Evolutionary conservation across 2,888 invertebrate species (phyloP), one percentile per base, ranked within the genome.

Genomic region (Eueremaeus valkanovi): DNA sequence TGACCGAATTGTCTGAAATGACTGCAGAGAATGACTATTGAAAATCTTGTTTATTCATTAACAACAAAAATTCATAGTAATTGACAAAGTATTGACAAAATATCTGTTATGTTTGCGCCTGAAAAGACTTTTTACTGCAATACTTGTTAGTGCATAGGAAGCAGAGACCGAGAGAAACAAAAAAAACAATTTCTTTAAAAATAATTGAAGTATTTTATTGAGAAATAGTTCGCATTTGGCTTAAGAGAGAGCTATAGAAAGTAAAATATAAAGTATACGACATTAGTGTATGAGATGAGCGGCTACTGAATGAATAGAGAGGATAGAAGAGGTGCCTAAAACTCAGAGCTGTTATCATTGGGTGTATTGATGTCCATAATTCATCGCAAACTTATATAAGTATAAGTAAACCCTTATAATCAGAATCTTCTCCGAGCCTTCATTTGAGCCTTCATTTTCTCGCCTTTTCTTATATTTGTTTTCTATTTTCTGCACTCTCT

Each of bases 401-500:
- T 58, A 58, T 29, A 58, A 58, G 29, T 58, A 58, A 31, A 31
- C 31, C 27, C 31, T 31, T 29, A 58, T 58, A 58, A 31, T 58
- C 29, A 58, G 58, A 58, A 16, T 58, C 29, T 58, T 58, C 29
- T 29, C 27, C 49, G n/a, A n/a, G n/a, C n/a, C n/a, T n/a, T n/a
- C n/a, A n/a, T n/a, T n/a, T 49, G 49, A 31, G 58, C 58, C 58
- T 16, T 58, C 18, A 31, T 58, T 58, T 58, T 58, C 58, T 58
- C 58, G 24, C 31, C 55, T 29, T 31, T 58, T 31, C 29, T 58
- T 58, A 58, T 58, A 58, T 58, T 58, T 58, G 58, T 58, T 58
- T 58, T 49, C 58, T 27, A 58, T 58, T 24, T 63, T 63, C 6
- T 63, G n/a, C n/a, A n/a, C n/a, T n/a, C n/a, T n/a, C n/a, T n/a